Evolutionary conservation across 2,113 vertebrate genomes (phyloP).

Genomic region (Paralichthys olivaceus): DNA sequence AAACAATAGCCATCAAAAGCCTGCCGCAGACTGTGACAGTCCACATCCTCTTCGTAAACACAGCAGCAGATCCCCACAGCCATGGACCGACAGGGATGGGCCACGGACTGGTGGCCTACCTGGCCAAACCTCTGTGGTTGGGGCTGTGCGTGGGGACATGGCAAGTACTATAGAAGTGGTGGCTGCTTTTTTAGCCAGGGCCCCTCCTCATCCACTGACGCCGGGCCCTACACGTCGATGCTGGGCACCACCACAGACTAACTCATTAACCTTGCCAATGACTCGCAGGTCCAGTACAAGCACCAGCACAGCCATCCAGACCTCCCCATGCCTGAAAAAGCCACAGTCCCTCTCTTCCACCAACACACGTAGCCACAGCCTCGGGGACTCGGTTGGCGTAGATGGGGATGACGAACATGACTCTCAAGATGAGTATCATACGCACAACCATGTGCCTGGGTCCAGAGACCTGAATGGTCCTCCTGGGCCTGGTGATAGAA

Average conservation of each 20-base stretch:
- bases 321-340: conserved; percentile 87
- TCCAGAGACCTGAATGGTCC: conserved; percentile 62
- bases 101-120: conserved; percentile 53
- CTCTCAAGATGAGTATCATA: conserved; percentile 74
- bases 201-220: conserved; percentile 81
- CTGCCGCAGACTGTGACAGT: conserved; percentile 66
- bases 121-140: conserved; percentile 78
- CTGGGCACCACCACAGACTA: conserved; percentile 82
- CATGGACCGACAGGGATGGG: conserved; percentile 65
- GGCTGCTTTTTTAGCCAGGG: conserved; percentile 78
- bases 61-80: conserved; percentile 54
- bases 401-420: conserved; percentile 74
- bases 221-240: conserved; percentile 78
- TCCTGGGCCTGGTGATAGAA: conserved; percentile 35
- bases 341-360: conserved; percentile 67
- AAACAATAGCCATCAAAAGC: conserved; percentile 70
- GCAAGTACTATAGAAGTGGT: conserved; percentile 80
- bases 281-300: conserved; percentile 77
- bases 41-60: conserved; percentile 78
- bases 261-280: conserved; percentile 85
- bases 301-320: conserved; percentile 89
- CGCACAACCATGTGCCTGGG: conserved; percentile 48
- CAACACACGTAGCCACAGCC: conserved; percentile 77
- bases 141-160: conserved; percentile 82
- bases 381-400: conserved; percentile 71